These are phyloP conservation scores for Metallyticus violacea DNA, from an alignment of 2,888 invertebrate species.

Conservation along the genomic window DNA sequence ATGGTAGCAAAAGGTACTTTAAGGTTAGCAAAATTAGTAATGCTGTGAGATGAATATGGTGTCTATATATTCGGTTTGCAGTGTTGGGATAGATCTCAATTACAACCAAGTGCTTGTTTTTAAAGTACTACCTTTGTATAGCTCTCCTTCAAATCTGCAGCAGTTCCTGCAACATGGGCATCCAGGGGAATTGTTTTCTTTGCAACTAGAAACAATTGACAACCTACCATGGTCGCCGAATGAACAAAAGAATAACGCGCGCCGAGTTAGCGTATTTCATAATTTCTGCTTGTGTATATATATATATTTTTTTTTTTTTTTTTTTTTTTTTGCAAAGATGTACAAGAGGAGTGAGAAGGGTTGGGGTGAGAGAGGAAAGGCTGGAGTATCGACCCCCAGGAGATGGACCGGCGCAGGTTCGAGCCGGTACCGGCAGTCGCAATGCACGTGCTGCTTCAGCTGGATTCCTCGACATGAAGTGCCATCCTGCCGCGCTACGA, in stretches of 20 bases:
- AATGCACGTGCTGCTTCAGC: neutral
- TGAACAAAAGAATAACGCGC: neutral
- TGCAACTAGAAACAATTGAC: neutral
- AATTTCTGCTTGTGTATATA: neutral
- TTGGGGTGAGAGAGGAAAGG: neutral
- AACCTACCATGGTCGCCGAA: neutral
- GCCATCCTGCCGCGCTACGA: neutral
- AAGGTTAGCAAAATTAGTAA: too few species aligned
- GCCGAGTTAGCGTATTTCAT: neutral
- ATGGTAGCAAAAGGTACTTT: too few species aligned
- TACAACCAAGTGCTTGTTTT: too few species aligned
- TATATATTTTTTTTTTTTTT: too few species aligned
- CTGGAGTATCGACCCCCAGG: neutral
- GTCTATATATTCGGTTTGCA: too few species aligned
- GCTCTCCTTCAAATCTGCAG: neutral
- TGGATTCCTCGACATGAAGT: neutral
- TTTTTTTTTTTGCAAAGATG: neutral
- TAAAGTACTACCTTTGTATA: too few species aligned
- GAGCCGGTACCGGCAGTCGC: neutral
- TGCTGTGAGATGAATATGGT: too few species aligned
- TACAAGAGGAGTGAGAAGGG: neutral
- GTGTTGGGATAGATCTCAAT: too few species aligned
- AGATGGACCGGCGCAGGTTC: neutral
- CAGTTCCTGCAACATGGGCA: neutral
- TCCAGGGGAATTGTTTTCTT: neutral